Conservation (phyloP, 2,113 vertebrate genomes). For the Laticauda laticaudata region DNA sequence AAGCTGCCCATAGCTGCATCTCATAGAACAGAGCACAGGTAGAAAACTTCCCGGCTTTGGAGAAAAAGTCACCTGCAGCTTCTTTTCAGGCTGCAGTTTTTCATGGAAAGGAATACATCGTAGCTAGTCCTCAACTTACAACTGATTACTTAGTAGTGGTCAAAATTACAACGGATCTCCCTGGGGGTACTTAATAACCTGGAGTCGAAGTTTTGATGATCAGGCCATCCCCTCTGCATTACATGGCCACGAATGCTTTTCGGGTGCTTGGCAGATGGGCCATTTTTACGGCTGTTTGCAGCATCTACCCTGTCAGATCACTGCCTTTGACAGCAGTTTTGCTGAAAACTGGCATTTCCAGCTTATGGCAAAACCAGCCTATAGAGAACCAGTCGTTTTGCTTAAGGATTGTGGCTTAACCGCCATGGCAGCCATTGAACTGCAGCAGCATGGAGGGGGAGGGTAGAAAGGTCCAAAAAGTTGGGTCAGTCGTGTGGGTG, state of each 20-base stretch:
- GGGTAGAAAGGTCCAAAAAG: neutral
- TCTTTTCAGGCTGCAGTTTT: neutral
- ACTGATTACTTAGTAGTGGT: neutral
- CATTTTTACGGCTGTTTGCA: neutral
- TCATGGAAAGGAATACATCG: neutral
- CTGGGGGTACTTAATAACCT: neutral
- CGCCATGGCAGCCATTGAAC: neutral
- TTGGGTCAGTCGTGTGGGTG: neutral
- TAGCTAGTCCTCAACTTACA: neutral
- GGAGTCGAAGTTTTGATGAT: neutral
- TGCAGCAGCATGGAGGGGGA: neutral
- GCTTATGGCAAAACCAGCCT: neutral
- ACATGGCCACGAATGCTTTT: neutral
- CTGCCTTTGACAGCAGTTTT: neutral
- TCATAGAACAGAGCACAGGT: neutral
- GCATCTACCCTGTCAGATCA: neutral
- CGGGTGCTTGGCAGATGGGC: neutral
- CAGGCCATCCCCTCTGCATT: neutral
- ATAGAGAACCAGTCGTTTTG: neutral
- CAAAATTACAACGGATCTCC: neutral
- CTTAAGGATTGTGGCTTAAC: neutral
- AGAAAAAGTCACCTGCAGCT: neutral
- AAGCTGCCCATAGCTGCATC: neutral
- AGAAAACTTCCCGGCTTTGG: neutral
- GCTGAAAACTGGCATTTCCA: neutral